Evolutionary conservation across 2,888 invertebrate species (phyloP).

Genomic region (Mellilla xanthometata): DNA sequence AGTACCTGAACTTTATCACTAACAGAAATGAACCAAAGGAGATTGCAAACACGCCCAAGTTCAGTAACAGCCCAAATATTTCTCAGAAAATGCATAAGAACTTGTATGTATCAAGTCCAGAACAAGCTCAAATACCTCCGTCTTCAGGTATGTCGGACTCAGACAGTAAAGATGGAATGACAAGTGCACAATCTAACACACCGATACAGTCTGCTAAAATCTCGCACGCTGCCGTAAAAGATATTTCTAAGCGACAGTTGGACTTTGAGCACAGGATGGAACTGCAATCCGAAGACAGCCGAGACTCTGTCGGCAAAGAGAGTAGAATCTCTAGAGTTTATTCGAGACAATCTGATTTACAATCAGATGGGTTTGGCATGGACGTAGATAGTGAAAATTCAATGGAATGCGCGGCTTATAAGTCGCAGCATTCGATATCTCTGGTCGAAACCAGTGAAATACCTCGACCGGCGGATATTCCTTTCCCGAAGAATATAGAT

Average conservation of each 20-base stretch:
- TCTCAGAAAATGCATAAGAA: conserved; percentile 80
- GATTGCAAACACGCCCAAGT: conserved; percentile 79
- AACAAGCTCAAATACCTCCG: conserved; percentile 77
- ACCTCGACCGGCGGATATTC: conserved; percentile 75
- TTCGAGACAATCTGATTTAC: conserved; percentile 71
- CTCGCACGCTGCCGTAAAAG: conserved; percentile 63
- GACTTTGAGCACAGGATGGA: conserved; percentile 75
- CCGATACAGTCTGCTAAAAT: conserved; percentile 74
- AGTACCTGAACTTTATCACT: conserved; percentile 74
- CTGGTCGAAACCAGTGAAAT: conserved; percentile 75
- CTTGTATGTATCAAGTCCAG: conserved; percentile 76
- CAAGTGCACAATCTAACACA: conserved; percentile 61
- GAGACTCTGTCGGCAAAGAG: conserved; percentile 76
- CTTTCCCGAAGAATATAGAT: conserved; percentile 84
- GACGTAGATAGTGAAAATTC: conserved; percentile 80
- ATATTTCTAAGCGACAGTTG: conserved; percentile 74
- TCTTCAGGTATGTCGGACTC: conserved; percentile 76
- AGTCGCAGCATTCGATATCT: conserved; percentile 75
- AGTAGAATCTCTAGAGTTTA: conserved; percentile 71
- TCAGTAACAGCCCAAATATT: conserved; percentile 76
- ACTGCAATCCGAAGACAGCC: conserved; percentile 75
- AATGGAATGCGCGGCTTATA: conserved; percentile 75
- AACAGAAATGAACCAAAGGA: conserved; percentile 79
- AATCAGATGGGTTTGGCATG: conserved; percentile 77
- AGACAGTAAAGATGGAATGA: conserved; percentile 76